Conservation (phyloP, 2,888 invertebrate genomes). For the Drosophila imparisetae region DNA sequence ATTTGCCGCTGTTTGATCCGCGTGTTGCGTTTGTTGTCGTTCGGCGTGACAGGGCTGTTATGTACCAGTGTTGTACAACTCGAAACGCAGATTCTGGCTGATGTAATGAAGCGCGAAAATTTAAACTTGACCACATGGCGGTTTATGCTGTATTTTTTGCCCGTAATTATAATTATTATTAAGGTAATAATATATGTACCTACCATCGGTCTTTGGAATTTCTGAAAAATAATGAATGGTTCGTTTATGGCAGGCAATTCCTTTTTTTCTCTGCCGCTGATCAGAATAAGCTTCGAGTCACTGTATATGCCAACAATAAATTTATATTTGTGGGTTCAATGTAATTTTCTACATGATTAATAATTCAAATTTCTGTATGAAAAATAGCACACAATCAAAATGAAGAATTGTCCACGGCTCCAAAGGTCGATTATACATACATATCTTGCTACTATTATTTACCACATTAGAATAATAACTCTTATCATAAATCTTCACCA, state of each 20-base stretch:
- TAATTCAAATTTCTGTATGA: neutral
- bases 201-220: no score
- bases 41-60: constrained; percentile 32
- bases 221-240: no score
- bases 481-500: neutral
- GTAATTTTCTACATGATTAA: neutral
- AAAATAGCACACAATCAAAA: neutral
- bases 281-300: no score
- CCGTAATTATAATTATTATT: neutral
- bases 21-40: constrained; percentile 56
- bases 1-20: constrained; percentile 18
- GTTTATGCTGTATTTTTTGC: neutral
- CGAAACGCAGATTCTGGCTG: neutral
- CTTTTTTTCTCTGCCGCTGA: no score
- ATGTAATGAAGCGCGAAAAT: neutral
- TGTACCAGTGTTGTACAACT: constrained; percentile 22
- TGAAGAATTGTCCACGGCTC: neutral
- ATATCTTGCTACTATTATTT: neutral
- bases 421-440: neutral
- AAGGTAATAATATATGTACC: no score
- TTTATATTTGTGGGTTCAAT: neutral
- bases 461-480: neutral
- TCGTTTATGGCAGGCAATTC: no score
- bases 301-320: neutral
- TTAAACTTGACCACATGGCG: neutral